Conservation (phyloP, 1,140 invertebrate genomes). For the Zaprionus kolodkinae region DNA sequence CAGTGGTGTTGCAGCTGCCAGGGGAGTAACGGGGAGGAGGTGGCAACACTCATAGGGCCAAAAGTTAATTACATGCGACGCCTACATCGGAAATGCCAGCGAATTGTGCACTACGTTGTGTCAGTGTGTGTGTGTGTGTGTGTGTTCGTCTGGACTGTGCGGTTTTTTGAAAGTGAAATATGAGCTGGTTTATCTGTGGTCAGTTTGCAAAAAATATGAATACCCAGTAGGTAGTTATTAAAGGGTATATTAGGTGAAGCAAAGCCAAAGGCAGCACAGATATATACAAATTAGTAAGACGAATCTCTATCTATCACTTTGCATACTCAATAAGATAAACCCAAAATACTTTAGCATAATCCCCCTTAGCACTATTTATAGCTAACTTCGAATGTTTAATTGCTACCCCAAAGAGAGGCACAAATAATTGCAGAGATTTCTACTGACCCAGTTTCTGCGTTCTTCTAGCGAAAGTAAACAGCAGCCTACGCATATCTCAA, state of each 20-base stretch:
- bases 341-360: not conserved
- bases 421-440: slow-evolving; percentile 2
- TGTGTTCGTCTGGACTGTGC: slow-evolving; percentile 50
- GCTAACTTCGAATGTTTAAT: not conserved
- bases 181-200: slow-evolving; percentile 54
- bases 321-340: not conserved
- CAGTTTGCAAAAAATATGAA: slow-evolving; percentile 28
- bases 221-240: not conserved
- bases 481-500: not conserved
- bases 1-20: not conserved
- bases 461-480: slow-evolving; percentile 19
- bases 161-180: slow-evolving; percentile 59
- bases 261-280: not conserved
- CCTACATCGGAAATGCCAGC: slow-evolving; percentile 64
- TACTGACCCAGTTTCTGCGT: not conserved
- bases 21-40: not conserved
- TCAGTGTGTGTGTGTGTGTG: slow-evolving; percentile 64
- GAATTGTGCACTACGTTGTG: slow-evolving; percentile 24
- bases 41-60: slow-evolving; percentile 47
- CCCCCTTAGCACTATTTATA: not conserved
- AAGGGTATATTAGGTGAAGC: not conserved
- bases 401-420: not conserved
- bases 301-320: not conserved
- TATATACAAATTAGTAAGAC: not conserved
- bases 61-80: slow-evolving; percentile 76